Percentiles rank a stretch among this genome's conserved stretches.
These are phyloP conservation scores for Anas bahamensis DNA, from an alignment of 2,797 vertebrate species.

Conservation along the genomic window DNA sequence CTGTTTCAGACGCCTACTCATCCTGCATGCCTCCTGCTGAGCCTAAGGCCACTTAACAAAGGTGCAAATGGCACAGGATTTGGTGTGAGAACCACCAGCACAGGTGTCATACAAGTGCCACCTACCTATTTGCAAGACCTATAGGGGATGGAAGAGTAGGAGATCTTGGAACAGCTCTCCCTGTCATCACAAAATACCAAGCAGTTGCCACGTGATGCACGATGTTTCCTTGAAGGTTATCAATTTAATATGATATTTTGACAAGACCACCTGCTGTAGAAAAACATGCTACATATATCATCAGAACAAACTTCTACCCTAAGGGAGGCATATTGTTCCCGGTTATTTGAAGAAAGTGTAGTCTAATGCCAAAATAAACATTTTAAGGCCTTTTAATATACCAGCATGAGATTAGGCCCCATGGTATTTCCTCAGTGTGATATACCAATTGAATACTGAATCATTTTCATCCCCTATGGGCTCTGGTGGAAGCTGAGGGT, in stretches of 20 bases:
- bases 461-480: neutral
- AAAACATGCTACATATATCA: neutral
- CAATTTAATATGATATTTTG: constrained; percentile 41
- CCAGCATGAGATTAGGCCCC: neutral
- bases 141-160: neutral
- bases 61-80: neutral
- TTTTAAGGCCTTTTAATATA: constrained; percentile 1
- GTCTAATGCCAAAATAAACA: constrained; percentile 38
- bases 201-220: neutral
- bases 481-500: neutral
- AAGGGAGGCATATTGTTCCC: neutral
- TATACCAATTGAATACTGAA: neutral
- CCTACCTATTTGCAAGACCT: neutral
- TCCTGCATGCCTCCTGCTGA: neutral
- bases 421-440: neutral
- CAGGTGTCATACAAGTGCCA: neutral
- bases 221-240: constrained; percentile 13
- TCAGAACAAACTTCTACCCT: constrained; percentile 12
- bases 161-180: neutral
- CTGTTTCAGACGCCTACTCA: neutral
- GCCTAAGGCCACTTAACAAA: neutral
- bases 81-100: neutral
- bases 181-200: neutral
- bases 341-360: constrained; percentile 25
- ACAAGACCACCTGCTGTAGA: constrained; percentile 26